Base-by-base conservation (phyloP, 1,140 invertebrate genomes). In the Phymorhynchus buccinoides region DNA sequence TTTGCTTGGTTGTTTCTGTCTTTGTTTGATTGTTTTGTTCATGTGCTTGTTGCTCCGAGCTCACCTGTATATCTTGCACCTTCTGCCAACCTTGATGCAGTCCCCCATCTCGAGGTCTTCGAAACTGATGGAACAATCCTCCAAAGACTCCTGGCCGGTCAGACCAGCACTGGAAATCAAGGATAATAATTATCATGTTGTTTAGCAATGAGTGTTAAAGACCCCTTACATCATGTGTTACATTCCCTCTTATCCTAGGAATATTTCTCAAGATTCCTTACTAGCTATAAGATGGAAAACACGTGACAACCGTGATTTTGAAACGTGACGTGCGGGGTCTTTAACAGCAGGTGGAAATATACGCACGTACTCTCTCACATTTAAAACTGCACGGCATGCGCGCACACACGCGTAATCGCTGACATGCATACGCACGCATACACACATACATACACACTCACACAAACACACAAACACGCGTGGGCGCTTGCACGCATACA, bases 41-140 rank as follows among this genome's bases (percentile, higher is more conserved):
- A 30, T 66, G 16, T n/a, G 16, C 30, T 16, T 18, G 30, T 16
- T 66, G 30, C 16, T 18, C 16, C 30, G 30, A 75, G 9, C 35
- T 85, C 89, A 94, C 93, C 90, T 91, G 88, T 93, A 93, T 27
- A 94, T 93, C 66, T 92, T 91, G 14, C 90, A 90, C 12, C 90
- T 87, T 22, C 90, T 87, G 27, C 93, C 94, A 30, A 89, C 85
- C 37, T 90, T 86, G 18, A 93, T 86, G 79, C 90, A 87, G 37
- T 93, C 90, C 14, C 89, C 90, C 82, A 94, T 89, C 66, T 91
- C 86, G 7, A 94, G 86, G 80, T 94, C 93, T n/a, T 89, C 85
- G 82, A 89, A 92, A 1, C 92, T 89, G 83, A 94, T 94, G 77
- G 88, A 92, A 89, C 93, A 94, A 84, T 94, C 94, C 18, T 87